Percentiles rank a stretch among this genome's conserved stretches.
Evolutionary conservation across 2,113 vertebrate species (phyloP).

Genomic region (Cathartes aura): DNA sequence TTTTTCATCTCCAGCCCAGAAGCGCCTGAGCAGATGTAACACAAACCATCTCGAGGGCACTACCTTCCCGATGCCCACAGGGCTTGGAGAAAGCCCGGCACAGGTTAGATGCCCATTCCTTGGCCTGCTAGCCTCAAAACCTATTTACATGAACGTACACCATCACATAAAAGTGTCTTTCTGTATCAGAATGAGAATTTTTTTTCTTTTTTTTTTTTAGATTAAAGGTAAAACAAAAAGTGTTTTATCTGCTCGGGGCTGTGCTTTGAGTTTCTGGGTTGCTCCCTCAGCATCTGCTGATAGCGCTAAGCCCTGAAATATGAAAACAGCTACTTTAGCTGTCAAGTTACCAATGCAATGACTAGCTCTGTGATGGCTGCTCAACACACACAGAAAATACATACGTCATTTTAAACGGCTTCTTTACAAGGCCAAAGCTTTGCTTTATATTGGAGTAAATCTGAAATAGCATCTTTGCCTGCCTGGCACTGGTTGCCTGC

Average conservation of each 20-base stretch:
- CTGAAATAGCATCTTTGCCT: neutral
- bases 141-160: rapidly evolving
- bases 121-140: neutral
- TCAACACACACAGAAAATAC: neutral
- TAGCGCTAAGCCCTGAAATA: neutral
- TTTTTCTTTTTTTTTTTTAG: neutral
- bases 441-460: neutral
- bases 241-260: neutral
- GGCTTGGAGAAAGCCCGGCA: neutral
- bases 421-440: neutral
- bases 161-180: conserved; percentile 6
- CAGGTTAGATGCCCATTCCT: neutral
- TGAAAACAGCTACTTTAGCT: neutral
- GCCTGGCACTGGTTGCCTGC: neutral
- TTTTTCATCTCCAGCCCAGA: neutral
- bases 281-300: neutral
- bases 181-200: conserved; percentile 1
- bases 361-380: neutral
- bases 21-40: neutral
- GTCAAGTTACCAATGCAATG: neutral
- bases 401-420: neutral
- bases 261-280: neutral
- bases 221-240: neutral
- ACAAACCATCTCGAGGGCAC: neutral
- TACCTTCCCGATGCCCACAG: neutral